Conservation (phyloP, 2,113 vertebrate genomes). For the Microcebus ravelobensis region DNA sequence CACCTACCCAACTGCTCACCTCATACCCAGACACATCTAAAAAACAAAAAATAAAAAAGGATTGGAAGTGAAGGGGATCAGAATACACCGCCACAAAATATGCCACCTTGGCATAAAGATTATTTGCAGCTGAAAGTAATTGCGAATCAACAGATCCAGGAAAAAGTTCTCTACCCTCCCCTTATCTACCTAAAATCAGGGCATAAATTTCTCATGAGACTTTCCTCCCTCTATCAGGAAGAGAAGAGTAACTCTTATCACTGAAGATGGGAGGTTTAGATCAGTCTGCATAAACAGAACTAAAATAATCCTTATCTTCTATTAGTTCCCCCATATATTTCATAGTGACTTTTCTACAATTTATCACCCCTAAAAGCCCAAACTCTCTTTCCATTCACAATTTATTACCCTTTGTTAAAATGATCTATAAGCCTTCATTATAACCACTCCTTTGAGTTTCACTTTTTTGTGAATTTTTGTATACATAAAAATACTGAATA, state of each 20-base stretch:
- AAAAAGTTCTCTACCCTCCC: neutral
- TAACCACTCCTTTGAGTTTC: neutral
- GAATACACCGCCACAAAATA: neutral
- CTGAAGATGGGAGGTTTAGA: neutral
- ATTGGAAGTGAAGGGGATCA: neutral
- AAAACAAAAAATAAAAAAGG: neutral
- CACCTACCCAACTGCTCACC: neutral
- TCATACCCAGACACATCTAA: neutral
- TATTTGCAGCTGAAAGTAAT: neutral
- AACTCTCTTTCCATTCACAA: neutral
- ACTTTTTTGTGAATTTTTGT: neutral
- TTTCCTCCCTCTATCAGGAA: neutral
- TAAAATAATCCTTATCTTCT: neutral
- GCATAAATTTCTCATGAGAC: neutral
- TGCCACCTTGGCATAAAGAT: neutral
- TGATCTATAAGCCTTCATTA: neutral
- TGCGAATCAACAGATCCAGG: neutral
- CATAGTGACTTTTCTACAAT: neutral
- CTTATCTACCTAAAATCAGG: neutral
- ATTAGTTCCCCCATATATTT: neutral
- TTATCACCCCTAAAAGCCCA: neutral
- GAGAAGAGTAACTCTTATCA: neutral
- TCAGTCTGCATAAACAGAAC: neutral
- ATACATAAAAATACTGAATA: neutral
- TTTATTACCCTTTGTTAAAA: neutral